These are phyloP conservation scores for Heliconius ethilla DNA, from an alignment of 2,888 invertebrate species.

Conservation along the genomic window DNA sequence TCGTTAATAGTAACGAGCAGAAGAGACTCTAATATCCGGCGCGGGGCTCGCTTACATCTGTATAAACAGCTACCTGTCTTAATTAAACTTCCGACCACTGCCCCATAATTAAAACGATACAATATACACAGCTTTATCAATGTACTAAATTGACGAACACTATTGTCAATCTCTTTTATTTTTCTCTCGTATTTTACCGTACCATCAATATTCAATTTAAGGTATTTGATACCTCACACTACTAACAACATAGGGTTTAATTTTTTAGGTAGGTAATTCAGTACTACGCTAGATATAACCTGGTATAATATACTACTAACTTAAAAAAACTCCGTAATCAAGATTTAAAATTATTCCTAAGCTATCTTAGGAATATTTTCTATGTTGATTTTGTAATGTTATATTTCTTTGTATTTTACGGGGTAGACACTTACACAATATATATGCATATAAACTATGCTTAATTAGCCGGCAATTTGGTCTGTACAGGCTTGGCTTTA, in stretches of 20 bases:
- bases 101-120: conserved; percentile 29
- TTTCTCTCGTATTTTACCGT: not conserved
- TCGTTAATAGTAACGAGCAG: conserved; percentile 7
- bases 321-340: too few species aligned
- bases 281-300: not conserved
- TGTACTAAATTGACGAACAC: conserved; percentile 17
- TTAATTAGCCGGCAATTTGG: too few species aligned
- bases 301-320: not conserved
- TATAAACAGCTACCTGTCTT: conserved; percentile 48
- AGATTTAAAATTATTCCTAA: too few species aligned
- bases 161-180: not conserved
- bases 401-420: too few species aligned
- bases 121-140: conserved; percentile 17
- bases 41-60: conserved; percentile 23
- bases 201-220: not conserved
- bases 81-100: conserved; percentile 50
- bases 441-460: too few species aligned
- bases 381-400: too few species aligned
- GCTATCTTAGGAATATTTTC: too few species aligned
- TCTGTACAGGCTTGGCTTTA: too few species aligned
- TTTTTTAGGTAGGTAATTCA: not conserved
- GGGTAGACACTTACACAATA: too few species aligned
- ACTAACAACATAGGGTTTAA: not conserved
- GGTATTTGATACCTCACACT: not conserved
- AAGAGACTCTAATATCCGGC: conserved; percentile 39